These are phyloP conservation scores for Lobophora halterata DNA, from an alignment of 2,888 invertebrate species.

Conservation along the genomic window DNA sequence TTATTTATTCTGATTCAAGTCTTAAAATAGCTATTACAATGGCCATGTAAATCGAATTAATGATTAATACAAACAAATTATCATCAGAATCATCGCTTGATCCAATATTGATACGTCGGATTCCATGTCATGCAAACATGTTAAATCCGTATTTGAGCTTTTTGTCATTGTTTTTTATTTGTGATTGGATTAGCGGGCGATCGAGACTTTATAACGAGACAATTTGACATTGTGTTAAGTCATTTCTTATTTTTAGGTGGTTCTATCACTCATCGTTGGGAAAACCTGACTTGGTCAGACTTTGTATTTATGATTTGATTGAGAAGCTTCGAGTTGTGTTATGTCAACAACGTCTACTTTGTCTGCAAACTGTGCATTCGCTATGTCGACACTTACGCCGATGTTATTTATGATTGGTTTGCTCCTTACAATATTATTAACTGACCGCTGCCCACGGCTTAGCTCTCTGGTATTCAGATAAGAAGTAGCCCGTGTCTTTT, in stretches of 20 bases:
- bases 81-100: slow-evolving; percentile 48
- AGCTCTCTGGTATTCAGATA: slow-evolving; percentile 1
- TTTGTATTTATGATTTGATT: slow-evolving; percentile 34
- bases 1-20: slow-evolving; percentile 6
- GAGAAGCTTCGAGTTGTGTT: slow-evolving; percentile 17
- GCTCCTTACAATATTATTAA: slow-evolving; percentile 3
- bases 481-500: too few species aligned
- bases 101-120: slow-evolving; percentile 65
- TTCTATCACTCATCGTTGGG: slow-evolving; percentile 49
- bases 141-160: slow-evolving; percentile 71
- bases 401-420: slow-evolving; percentile 20
- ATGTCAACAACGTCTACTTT: slow-evolving; percentile 22
- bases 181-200: slow-evolving; percentile 73
- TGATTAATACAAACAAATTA: slow-evolving; percentile 36
- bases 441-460: too few species aligned
- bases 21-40: slow-evolving; percentile 22
- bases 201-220: slow-evolving; percentile 73
- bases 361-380: slow-evolving; percentile 18
- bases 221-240: slow-evolving; percentile 70
- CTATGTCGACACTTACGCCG: slow-evolving; percentile 19
- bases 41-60: slow-evolving; percentile 27
- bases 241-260: slow-evolving; percentile 70
- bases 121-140: slow-evolving; percentile 64
- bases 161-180: slow-evolving; percentile 65
- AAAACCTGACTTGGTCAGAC: slow-evolving; percentile 54